Evolutionary conservation across 2,888 invertebrate species (phyloP), one percentile per base, ranked within the genome.

Genomic region (Chymomyza caudatula): DNA sequence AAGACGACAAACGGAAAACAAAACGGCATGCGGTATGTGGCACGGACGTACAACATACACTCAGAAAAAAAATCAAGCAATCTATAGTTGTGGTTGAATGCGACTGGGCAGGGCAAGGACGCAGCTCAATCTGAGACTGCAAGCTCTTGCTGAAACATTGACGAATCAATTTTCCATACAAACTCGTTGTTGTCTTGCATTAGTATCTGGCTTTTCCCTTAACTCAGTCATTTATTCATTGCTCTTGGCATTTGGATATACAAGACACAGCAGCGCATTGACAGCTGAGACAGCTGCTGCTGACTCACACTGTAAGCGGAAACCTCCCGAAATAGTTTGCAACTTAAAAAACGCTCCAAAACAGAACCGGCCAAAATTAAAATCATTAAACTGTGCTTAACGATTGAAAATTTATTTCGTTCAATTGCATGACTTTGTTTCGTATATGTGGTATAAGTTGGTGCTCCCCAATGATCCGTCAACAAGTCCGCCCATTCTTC

Each of bases 1-100:
- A 54, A 54, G 29, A 29, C 54, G n/a, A 17, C 29, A 54, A 29
- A 29, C 17, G 29, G 11, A 37, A 54, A 54, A 54, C 23, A 54
- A 54, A 54, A 17, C n/a, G 17, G n/a, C 15, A 8, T 37, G 29
- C 29, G 29, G 29, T 11, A 15, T 17, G 29, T 6, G 54, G 15
- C 8, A 54, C 15, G 29, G 29, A 37, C 53, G 23, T 13, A 53
- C 22, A 44, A 15, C 49, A 17, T 49, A n/a, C n/a, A n/a, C n/a
- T n/a, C n/a, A n/a, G n/a, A n/a, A n/a, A n/a, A n/a, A n/a, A n/a
- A n/a, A n/a, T 42, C 17, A n/a, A n/a, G n/a, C n/a, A n/a, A n/a
- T n/a, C n/a, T n/a, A n/a, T n/a, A n/a, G 17, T 22, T 20, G 52
- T 52, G 29, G 29, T 37, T 11, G 29, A 8, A 37, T 37, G 29